Conservation (phyloP, 2,113 vertebrate genomes). For the Tragelaphus imberbis region DNA sequence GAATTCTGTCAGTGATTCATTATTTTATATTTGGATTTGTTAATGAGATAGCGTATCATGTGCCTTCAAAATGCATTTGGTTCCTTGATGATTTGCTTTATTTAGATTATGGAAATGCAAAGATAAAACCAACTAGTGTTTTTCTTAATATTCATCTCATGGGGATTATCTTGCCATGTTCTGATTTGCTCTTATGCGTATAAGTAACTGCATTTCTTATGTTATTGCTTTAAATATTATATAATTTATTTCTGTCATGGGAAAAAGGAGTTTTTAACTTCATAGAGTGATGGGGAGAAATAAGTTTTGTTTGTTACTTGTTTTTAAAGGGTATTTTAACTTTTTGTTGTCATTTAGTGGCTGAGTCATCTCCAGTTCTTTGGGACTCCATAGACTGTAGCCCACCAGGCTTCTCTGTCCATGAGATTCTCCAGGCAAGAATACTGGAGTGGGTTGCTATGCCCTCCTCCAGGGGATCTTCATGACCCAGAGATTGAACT, state of each 20-base stretch:
- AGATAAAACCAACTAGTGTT: neutral
- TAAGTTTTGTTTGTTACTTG: neutral
- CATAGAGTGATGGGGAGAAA: neutral
- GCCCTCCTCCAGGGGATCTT: neutral
- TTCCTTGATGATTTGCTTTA: neutral
- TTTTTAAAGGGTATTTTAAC: conserved; percentile 22
- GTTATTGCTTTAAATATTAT: neutral
- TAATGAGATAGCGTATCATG: neutral
- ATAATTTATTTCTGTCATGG: neutral
- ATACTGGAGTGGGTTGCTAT: neutral
- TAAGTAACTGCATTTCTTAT: neutral
- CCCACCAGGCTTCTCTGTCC: neutral
- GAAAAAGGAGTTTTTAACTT: conserved; percentile 38
- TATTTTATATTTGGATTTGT: conserved; percentile 14
- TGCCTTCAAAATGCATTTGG: neutral
- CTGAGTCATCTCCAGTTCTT: neutral
- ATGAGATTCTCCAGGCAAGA: neutral
- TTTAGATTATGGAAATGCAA: conserved; percentile 5
- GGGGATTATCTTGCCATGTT: neutral
- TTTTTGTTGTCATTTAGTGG: neutral
- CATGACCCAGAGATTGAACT: neutral
- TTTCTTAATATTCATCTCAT: neutral
- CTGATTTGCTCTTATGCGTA: neutral
- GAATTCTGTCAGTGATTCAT: neutral
- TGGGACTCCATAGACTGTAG: neutral